Evolutionary conservation across 2,113 vertebrate species (phyloP).

Genomic region (Chaetodon trifascialis): DNA sequence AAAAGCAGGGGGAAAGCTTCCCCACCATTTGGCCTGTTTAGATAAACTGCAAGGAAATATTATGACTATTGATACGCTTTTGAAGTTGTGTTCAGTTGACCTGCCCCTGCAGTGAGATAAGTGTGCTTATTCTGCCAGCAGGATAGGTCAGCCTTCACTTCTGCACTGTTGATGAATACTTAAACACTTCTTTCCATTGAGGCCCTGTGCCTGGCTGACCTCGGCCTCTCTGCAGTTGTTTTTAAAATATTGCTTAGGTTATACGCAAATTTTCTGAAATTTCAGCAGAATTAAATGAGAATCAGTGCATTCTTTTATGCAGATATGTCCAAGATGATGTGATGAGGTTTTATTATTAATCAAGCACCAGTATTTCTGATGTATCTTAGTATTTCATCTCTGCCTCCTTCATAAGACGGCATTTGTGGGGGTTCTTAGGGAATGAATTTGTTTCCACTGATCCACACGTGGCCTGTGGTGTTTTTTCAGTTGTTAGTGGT

Average conservation of each 20-base stretch:
- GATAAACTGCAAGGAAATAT: constrained; percentile 55
- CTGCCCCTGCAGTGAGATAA: constrained; percentile 57
- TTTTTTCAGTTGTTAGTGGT: not conserved
- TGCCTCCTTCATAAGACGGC: not conserved
- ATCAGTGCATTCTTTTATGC: not conserved
- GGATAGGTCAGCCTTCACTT: constrained; percentile 21
- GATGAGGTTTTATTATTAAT: not conserved
- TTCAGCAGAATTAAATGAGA: not conserved
- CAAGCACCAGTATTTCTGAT: not conserved
- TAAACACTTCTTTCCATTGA: constrained; percentile 12
- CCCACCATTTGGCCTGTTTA: constrained; percentile 42
- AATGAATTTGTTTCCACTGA: not conserved
- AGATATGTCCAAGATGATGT: not conserved
- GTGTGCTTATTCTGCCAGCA: constrained; percentile 32
- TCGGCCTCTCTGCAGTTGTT: not conserved
- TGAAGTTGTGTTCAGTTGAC: constrained; percentile 57
- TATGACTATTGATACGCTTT: constrained; percentile 55
- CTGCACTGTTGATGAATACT: constrained; percentile 32
- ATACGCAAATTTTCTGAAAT: not conserved
- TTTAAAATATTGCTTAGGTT: not conserved
- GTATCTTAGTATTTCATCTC: not conserved
- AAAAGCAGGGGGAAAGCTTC: constrained; percentile 32
- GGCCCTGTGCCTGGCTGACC: not conserved
- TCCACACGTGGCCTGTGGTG: not conserved
- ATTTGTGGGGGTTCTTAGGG: not conserved